A percentile compares a stretch with the other conserved stretches of the same genome.
Evolutionary conservation across 2,113 vertebrate genomes (phyloP).

Genomic region (Tachycineta bicolor): DNA sequence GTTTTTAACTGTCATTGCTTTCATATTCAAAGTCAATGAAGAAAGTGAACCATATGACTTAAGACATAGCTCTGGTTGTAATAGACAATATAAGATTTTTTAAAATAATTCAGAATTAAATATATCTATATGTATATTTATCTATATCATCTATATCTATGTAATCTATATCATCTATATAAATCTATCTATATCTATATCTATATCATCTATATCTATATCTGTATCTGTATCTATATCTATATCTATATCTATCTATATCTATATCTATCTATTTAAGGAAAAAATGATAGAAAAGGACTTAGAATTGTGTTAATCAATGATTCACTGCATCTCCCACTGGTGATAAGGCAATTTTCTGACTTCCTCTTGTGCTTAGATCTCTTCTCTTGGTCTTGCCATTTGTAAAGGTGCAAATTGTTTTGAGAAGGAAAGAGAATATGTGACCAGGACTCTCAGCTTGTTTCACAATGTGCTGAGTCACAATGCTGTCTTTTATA

Average conservation of each 20-base stretch:
- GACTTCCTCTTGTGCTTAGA: neutral
- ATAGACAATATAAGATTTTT: neutral
- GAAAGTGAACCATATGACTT: neutral
- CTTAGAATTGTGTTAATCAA: neutral
- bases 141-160: too few relatives aligned
- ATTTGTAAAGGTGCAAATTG: neutral
- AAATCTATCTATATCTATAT: too few relatives aligned
- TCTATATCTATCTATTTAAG: neutral
- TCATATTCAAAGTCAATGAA: neutral
- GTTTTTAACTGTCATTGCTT: neutral
- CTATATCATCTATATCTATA: too few relatives aligned
- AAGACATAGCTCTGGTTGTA: neutral
- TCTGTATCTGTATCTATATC: too few relatives aligned
- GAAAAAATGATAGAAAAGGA: neutral
- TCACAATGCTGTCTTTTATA: slow-evolving; percentile 23
- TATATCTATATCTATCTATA: neutral
- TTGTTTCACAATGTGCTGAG: slow-evolving; percentile 18
- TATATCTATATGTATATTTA: neutral
- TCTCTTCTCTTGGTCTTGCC: neutral
- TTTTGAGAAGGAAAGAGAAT: neutral
- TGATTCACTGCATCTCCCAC: neutral
- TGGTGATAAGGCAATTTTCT: neutral
- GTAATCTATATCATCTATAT: neutral
- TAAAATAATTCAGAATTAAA: neutral
- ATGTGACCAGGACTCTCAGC: neutral